Conservation (phyloP, 2,113 vertebrate species). For the Gulo gulo region DNA sequence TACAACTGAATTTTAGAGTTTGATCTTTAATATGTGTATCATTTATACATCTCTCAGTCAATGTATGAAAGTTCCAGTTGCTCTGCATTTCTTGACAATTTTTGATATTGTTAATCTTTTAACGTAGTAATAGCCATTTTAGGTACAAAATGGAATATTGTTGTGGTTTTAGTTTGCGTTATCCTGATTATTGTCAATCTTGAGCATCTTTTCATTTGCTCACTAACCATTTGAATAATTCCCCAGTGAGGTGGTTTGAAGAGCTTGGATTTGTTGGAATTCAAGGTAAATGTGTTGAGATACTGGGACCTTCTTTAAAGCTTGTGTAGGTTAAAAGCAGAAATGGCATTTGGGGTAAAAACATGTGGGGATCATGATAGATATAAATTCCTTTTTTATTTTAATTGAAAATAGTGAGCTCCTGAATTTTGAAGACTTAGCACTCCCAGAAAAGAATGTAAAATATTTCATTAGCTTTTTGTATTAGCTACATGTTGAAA, state of each 20-base stretch:
- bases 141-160: background rate
- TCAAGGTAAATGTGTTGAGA: background rate
- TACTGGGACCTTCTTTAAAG: background rate
- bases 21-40: background rate
- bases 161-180: background rate
- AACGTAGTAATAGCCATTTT: background rate
- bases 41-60: background rate
- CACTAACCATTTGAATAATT: background rate
- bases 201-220: background rate
- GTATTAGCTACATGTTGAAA: background rate
- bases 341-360: background rate
- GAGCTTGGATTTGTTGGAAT: background rate
- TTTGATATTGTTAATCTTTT: background rate
- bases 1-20: background rate
- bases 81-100: background rate
- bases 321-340: background rate
- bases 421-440: slow-evolving; percentile 4
- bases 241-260: background rate
- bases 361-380: background rate
- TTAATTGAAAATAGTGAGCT: background rate
- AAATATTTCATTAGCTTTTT: slow-evolving; percentile 42
- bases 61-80: background rate
- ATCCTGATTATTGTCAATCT: background rate
- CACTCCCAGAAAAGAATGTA: background rate
- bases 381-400: background rate